Evolutionary conservation across 2,888 invertebrate species (phyloP).

Genomic region (Brachyptera putata): DNA sequence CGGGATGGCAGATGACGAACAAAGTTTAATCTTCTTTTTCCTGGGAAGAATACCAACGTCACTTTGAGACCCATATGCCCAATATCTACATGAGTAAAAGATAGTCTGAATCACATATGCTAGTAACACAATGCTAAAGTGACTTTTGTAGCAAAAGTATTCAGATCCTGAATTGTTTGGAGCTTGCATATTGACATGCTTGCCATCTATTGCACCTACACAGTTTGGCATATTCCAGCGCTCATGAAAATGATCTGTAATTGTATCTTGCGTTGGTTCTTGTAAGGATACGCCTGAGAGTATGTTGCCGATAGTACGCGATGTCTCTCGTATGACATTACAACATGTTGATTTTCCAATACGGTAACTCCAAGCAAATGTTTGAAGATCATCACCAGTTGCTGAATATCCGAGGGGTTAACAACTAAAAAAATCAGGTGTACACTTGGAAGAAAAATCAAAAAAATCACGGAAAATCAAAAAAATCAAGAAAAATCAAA

Average conservation of each 20-base stretch:
- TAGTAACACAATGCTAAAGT: conserved; percentile 38
- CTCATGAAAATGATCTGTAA: conserved; percentile 36
- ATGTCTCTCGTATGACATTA: neutral
- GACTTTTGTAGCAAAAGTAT: conserved; percentile 40
- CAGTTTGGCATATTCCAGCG: conserved; percentile 41
- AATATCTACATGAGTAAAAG: conserved; percentile 13
- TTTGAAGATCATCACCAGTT: conserved; percentile 1
- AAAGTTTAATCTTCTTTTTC: no score
- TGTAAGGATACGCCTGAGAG: neutral
- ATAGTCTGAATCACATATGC: conserved; percentile 14
- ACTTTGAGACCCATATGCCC: conserved; percentile 19
- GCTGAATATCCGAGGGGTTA: no score
- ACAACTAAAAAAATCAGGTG: no score
- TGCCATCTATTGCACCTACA: conserved; percentile 41
- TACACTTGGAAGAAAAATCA: no score
- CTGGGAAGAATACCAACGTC: conserved; percentile 19
- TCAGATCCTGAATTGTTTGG: conserved; percentile 38
- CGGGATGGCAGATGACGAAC: no score
- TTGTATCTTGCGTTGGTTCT: neutral
- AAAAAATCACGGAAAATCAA: no score
- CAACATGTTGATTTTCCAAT: conserved; percentile 2
- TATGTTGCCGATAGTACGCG: neutral
- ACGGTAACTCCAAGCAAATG: neutral
- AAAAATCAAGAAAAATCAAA: no score
- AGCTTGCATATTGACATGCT: conserved; percentile 39